Evolutionary conservation across 2,113 vertebrate genomes (phyloP), one percentile per base, ranked within the genome.

Genomic region (Neotragus pygmaeus): DNA sequence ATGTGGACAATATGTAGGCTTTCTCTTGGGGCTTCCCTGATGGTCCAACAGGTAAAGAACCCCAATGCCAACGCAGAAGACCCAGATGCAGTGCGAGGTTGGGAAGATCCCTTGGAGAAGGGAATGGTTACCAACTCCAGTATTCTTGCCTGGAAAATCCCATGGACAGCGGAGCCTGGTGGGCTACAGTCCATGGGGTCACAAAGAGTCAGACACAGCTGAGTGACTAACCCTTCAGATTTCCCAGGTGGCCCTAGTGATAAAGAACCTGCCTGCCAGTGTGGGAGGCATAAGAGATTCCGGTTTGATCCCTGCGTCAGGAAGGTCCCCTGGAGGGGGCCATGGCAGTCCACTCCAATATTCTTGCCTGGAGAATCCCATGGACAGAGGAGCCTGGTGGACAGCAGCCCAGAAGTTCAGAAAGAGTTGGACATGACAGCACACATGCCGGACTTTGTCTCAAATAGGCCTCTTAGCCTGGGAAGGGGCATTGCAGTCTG

Each of bases 261-360:
- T 43, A 43, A 43, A 43, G 70, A 75, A 75, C 12, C 70, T 43
- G 23, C 70, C 23, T 75, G 70, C 23, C 6, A 8, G 12, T 75
- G 6, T 0, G 1, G 19, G 66, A 73, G 19, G 19, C 66, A 73
- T 25, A 73, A 39, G 66, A 39, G 66, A 73, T 73, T 23, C n/a
- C 0, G 12, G 11, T 75, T 75, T 43, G 23, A 15, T 75, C 39
- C 12, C 39, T 75, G 70, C 23, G 23, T 27, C 39, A 43, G 70
- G 12, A 43, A 75, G 70, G 3, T 13, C 36, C 23, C 70, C 23
- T 43, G 39, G 70, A 27, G 6, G 0, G 13, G 23, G 39, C 0
- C 21, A 27, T 27, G 70, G 39, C 23, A 27, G 12, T 43, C 70
- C 4, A 43, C 39, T 43, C 70, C 70, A 75, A 43, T 43, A 75